phyloP scores from a whole-genome alignment of 2,888 invertebrate genomes.

The Caenorhabditis macrosperma region DNA sequence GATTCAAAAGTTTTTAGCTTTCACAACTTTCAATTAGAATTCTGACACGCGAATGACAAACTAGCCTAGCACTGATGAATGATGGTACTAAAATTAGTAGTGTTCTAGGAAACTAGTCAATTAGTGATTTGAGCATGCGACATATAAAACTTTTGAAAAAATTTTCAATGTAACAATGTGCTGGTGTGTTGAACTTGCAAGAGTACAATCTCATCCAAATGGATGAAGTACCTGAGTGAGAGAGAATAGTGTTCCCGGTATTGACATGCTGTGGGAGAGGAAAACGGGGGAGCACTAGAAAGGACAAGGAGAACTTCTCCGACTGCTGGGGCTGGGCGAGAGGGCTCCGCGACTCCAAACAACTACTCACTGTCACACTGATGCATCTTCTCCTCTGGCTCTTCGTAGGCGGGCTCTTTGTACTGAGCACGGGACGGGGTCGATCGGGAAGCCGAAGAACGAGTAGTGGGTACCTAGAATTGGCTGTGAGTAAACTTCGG shows the following conservation, averaged over 20 bases:
- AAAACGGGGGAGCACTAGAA: constrained; percentile 5
- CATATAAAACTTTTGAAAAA: no score
- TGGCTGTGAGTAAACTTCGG: background rate
- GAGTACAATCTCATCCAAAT: background rate
- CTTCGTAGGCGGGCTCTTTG: constrained; percentile 34
- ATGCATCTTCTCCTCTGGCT: constrained; percentile 63
- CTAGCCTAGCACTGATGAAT: no score
- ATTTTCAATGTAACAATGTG: no score
- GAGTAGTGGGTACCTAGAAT: constrained; percentile 43
- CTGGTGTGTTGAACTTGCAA: background rate
- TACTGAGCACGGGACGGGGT: constrained; percentile 22
- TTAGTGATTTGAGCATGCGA: no score
- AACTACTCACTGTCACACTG: constrained; percentile 67
- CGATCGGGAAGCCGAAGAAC: constrained; percentile 41
- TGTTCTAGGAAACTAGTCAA: no score
- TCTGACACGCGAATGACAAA: no score
- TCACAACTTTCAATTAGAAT: no score
- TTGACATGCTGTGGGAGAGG: constrained; percentile 32
- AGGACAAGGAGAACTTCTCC: constrained; percentile 33
- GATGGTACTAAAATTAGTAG: no score
- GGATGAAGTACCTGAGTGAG: background rate
- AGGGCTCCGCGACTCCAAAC: constrained; percentile 43
- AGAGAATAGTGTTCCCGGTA: constrained; percentile 43
- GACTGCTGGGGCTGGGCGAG: constrained; percentile 42
- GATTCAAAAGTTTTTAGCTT: no score